A percentile compares a stretch with the other conserved stretches of the same genome.
Conservation (phyloP, 2,113 vertebrate genomes). For the Procavia capensis region DNA sequence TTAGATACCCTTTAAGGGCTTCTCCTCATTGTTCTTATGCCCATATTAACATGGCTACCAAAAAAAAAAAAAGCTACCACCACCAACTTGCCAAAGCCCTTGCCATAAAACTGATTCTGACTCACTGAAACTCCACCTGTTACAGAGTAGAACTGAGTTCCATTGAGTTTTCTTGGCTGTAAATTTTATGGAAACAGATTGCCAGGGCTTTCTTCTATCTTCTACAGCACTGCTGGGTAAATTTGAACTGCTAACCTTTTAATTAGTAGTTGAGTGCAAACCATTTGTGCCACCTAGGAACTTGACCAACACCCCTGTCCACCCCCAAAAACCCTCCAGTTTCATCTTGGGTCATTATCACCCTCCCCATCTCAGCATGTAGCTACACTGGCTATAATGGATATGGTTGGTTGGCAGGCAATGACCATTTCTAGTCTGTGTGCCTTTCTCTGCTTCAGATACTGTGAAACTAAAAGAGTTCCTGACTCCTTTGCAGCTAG, state of each 20-base stretch:
- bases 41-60: neutral
- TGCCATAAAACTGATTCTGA: neutral
- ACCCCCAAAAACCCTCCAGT: neutral
- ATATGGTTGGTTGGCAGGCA: neutral
- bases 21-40: neutral
- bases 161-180: neutral
- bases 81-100: neutral
- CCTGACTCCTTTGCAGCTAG: neutral
- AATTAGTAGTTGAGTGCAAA: neutral
- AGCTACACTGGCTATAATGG: neutral
- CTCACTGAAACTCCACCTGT: neutral
- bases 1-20: neutral
- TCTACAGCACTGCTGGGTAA: neutral
- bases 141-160: neutral
- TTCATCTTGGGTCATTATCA: neutral
- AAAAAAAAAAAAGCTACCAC: neutral
- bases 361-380: neutral
- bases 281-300: neutral
- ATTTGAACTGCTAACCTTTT: neutral
- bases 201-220: neutral
- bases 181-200: neutral
- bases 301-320: fast-evolving
- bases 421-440: neutral
- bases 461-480: neutral
- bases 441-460: neutral